These are phyloP conservation scores for Chinchilla lanigera DNA, from an alignment of 2,113 vertebrate species.

Conservation along the genomic window DNA sequence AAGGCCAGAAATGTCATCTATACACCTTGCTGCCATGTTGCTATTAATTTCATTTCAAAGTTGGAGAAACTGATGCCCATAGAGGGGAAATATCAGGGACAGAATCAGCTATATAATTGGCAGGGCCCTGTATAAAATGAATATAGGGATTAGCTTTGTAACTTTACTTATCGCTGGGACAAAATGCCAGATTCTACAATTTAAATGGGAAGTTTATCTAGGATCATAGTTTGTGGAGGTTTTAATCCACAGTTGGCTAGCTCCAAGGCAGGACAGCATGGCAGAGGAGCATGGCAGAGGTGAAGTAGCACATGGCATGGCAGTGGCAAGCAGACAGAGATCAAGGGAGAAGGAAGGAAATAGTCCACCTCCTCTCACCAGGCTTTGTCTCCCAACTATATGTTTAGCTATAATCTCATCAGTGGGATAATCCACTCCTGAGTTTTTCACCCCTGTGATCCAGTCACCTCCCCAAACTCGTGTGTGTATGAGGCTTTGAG, in stretches of 20 bases:
- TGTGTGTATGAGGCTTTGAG: background rate
- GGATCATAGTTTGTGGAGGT: background rate
- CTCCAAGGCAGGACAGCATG: background rate
- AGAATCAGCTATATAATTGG: background rate
- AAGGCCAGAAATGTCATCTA: background rate
- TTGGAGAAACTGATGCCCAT: background rate
- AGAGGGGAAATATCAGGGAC: background rate
- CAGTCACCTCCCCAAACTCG: background rate
- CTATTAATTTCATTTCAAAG: background rate
- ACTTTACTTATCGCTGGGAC: background rate
- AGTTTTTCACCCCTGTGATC: background rate
- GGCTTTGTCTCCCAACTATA: background rate
- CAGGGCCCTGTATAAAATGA: background rate
- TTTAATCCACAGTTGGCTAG: background rate
- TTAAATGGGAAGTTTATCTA: background rate
- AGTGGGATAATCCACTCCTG: background rate
- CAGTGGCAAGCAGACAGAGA: background rate
- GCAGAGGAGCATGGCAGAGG: background rate
- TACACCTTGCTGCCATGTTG: rapidly evolving
- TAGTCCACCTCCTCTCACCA: background rate
- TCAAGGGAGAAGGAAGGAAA: background rate
- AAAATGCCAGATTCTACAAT: background rate
- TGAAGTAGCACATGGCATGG: background rate
- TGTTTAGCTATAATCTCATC: background rate
- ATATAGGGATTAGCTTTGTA: background rate